Base-by-base conservation (phyloP, 2,113 vertebrate species). In the Bufo bufo region DNA sequence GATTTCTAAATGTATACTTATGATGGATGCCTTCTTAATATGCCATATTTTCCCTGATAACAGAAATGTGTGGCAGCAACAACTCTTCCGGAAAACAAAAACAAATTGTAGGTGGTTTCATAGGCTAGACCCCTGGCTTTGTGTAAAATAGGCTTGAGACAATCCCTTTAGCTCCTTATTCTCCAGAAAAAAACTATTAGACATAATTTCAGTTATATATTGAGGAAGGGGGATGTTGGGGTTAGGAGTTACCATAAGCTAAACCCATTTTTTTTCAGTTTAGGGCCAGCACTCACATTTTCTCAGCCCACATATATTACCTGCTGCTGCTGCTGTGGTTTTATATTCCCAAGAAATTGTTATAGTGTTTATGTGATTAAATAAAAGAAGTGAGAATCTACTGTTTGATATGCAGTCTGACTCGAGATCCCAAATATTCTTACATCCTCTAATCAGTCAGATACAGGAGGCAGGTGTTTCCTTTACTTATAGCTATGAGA, bases 401-500 rank as follows among this genome's bases (percentile, higher is more conserved):
- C 23, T 19, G 54, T 81, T 61, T 45, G 56, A 81, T 81, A 45
- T 81, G 78, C 6, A 81, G 45, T 19, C 19, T 59, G 54, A 33
- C 52, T 43, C 12, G 12, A 79, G 77, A 79, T 79, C 52, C 23
- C 23, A 58, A 81, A 59, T 81, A 43, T 81, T 81, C 78, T 81
- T 81, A 81, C 78, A 81, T 81, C 78, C 78, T 78, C 77, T 78
- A 56, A 78, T 78, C 77, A 78, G 3, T 23, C 56, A 81, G 33
- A 81, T 81, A 81, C 23, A 61, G 78, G 58, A n/a, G 54, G 43
- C 78, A 81, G 78, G 78, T 81, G 78, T 61, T 81, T 81, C 78
- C 78, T 81, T 81, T 58, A 59, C 13, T 58, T 33, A 61, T 17
- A 61, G 20, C 33, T 14, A 80, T 58, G 52, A 80, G 23, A 80